Conservation (phyloP, 2,797 vertebrate species). For the Hirundo rustica region DNA sequence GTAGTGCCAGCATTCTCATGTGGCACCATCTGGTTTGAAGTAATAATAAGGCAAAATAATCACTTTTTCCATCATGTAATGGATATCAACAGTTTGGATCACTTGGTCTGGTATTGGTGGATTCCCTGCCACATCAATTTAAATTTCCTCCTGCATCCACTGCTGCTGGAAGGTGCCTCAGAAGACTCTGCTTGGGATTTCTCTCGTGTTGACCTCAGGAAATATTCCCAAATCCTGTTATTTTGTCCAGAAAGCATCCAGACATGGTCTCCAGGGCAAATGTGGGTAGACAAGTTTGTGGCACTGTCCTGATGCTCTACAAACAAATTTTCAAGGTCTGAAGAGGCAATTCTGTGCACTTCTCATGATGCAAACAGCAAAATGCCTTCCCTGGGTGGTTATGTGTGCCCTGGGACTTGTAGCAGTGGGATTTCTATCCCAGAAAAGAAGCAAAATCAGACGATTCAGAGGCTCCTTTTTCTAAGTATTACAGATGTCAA, state of each 20-base stretch:
- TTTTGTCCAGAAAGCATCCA: neutral
- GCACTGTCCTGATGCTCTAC: neutral
- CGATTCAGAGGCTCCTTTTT: neutral
- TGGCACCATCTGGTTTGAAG: neutral
- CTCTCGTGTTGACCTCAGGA: neutral
- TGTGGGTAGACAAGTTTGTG: neutral
- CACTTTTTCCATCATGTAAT: neutral
- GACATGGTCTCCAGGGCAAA: neutral
- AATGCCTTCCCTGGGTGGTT: neutral
- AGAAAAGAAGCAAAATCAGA: neutral
- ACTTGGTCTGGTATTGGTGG: neutral
- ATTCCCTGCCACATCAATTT: neutral
- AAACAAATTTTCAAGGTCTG: neutral
- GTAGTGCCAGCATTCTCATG: accelerated
- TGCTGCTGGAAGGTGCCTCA: neutral
- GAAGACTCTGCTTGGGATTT: neutral
- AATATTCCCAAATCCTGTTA: neutral
- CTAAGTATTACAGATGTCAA: neutral
- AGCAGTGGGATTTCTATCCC: neutral
- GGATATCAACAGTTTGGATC: neutral
- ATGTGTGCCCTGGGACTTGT: neutral
- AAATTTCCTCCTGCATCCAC: neutral
- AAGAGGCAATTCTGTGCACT: neutral
- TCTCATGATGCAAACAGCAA: neutral
- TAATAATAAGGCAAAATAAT: neutral